Base-by-base conservation (phyloP, 1,140 invertebrate species). In the Aricia agestis region DNA sequence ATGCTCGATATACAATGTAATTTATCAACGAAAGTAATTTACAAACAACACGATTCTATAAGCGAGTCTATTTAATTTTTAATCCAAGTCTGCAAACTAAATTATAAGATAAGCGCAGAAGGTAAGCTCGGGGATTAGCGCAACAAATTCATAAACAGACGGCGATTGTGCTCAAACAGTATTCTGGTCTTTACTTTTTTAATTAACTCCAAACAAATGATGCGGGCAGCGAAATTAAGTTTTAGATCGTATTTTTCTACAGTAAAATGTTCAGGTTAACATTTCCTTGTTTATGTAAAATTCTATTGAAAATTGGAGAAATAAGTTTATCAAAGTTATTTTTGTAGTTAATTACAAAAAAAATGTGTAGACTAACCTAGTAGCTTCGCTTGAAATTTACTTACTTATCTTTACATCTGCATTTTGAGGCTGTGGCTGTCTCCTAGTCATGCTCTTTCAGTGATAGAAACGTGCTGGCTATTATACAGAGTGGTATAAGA, bases 161-260 rank as follows among this genome's bases (percentile, higher is more conserved):
- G 45, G 45, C 45, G 45, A 52, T 52, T 52, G 45, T 52, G 45
- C 45, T 36, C 36, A 52, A 52, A 52, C 45, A 7, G 11, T 45
- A 52, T 52, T 52, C 45, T 52, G 45, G 45, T 10, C 45, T 52
- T 52, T 52, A 52, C 45, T 52, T 52, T 52, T 52, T 52, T 52
- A 52, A 52, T 52, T 52, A 52, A 52, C 45, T 36, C 6, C 45
- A 5, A 52, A 15, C 10, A 13, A 52, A 52, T 52, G 45, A 52
- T 52, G 45, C 45, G 45, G 45, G 45, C 13, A 52, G 45, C 13
- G 10, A 13, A 52, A 52, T 52, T 52, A 52, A 13, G 45, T 52
- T 52, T 13, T 15, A 52, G 11, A 25, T 1, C 10, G 45, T 52
- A 52, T 15, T 52, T 1, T 52, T 9, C 13, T 52, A 52, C 3